Evolutionary conservation across 2,113 vertebrate species (phyloP).

Genomic region (Nothocercus nigrocapillus): DNA sequence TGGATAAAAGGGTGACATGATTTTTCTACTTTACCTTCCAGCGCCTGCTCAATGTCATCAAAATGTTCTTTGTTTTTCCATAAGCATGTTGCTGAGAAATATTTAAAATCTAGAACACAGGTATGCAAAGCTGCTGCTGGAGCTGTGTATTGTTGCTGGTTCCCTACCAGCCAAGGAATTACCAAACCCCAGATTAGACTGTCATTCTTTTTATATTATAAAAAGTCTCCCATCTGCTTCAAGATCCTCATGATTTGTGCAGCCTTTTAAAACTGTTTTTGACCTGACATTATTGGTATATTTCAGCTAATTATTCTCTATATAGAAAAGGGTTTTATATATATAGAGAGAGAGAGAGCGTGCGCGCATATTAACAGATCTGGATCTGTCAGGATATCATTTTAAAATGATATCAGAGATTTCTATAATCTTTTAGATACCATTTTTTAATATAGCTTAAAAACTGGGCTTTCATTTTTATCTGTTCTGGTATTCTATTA

Average conservation of each 20-base stretch:
- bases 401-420: not conserved
- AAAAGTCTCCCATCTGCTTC: not conserved
- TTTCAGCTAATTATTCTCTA: not conserved
- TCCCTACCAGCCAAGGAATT: not conserved
- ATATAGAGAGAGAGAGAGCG: not conserved
- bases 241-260: not conserved
- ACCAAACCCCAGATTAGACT: not conserved
- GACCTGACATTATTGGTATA: not conserved
- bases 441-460: not conserved
- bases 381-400: not conserved
- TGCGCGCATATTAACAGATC: not conserved
- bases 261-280: not conserved
- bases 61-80: not conserved
- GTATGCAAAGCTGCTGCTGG: not conserved
- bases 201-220: not conserved
- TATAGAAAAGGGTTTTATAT: not conserved
- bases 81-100: not conserved
- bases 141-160: not conserved
- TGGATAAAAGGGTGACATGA: not conserved
- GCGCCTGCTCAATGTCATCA: not conserved
- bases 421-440: not conserved
- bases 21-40: conserved; percentile 29
- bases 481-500: not conserved
- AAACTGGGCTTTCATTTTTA: not conserved
- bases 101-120: not conserved